phyloP scores from a whole-genome alignment of 1,140 invertebrate genomes.

The Tetragonula clypearis region DNA sequence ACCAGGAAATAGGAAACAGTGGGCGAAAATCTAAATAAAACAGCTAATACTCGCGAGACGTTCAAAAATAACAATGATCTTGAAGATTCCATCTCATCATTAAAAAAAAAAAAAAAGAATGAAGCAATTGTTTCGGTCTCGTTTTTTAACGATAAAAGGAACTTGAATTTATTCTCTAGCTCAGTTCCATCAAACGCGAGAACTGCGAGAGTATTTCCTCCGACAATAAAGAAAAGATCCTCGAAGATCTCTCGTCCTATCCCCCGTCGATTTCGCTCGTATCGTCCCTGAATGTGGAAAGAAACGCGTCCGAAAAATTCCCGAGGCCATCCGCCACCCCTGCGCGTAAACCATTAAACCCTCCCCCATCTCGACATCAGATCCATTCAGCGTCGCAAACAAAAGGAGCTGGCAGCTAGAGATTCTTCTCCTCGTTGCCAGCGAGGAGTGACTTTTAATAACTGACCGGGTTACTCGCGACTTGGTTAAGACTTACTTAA shows the following conservation, averaged over 20 bases:
- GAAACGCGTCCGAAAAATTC: not conserved
- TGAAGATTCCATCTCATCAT: not conserved
- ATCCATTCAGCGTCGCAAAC: slow-evolving; percentile 10
- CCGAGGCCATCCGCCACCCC: not conserved
- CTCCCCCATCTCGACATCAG: not conserved
- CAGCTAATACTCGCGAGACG: not conserved
- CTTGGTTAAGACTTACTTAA: slow-evolving; percentile 66
- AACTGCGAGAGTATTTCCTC: not conserved
- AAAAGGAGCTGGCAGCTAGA: slow-evolving; percentile 20
- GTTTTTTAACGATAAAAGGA: not conserved
- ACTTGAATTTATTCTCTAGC: not conserved
- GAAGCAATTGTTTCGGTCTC: not conserved
- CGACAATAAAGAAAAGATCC: not conserved
- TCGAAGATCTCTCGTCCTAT: not conserved
- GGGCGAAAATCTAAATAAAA: not conserved
- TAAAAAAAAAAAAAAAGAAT: too few species aligned
- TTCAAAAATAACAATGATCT: not conserved
- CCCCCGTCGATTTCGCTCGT: not conserved
- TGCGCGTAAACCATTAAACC: not conserved
- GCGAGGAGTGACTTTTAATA: slow-evolving; percentile 70
- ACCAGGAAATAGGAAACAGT: not conserved
- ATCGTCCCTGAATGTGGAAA: not conserved
- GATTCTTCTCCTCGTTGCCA: slow-evolving; percentile 21
- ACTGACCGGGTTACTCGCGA: slow-evolving; percentile 57
- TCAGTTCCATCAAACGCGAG: not conserved